Evolutionary conservation across 2,888 invertebrate genomes (phyloP).

Genomic region (Lepetodrilus schrolli): DNA sequence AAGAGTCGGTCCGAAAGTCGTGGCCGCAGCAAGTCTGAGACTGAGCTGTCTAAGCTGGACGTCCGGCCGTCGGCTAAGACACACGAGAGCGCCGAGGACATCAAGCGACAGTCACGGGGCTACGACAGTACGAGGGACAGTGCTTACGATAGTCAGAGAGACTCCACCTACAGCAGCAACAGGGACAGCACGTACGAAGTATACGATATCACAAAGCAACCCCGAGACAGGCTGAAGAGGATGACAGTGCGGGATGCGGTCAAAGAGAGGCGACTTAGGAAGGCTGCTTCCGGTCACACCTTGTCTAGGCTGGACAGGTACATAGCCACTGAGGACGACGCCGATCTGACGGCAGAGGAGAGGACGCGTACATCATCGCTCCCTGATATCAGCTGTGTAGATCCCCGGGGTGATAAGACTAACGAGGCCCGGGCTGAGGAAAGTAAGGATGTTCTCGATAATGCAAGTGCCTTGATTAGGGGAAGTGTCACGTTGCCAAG

Average conservation of each 20-base stretch:
- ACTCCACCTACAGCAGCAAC: slow-evolving; percentile 17
- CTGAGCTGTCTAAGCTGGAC: slow-evolving; percentile 29
- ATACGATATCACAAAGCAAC: slow-evolving; percentile 47
- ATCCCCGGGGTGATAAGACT: slow-evolving; percentile 1
- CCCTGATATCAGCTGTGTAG: slow-evolving; percentile 25
- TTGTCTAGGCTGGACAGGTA: background rate
- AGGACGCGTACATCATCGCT: slow-evolving; percentile 15
- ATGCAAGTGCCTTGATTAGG: background rate
- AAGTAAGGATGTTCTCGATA: slow-evolving; percentile 21
- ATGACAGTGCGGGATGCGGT: slow-evolving; percentile 62
- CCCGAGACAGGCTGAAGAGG: slow-evolving; percentile 50
- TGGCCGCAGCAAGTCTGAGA: slow-evolving; percentile 38
- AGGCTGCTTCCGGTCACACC: background rate
- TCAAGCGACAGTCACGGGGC: background rate
- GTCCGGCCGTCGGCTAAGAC: background rate
- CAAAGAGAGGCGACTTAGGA: slow-evolving; percentile 44
- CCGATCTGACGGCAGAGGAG: background rate
- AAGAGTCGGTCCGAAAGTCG: slow-evolving; percentile 36
- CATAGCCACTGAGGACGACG: background rate
- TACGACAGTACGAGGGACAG: background rate
- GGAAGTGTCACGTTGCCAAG: slow-evolving; percentile 29
- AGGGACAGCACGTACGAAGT: slow-evolving; percentile 28
- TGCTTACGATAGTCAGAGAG: slow-evolving; percentile 16
- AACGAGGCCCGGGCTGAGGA: background rate
- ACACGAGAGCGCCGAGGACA: slow-evolving; percentile 27